Conservation (phyloP, 2,888 invertebrate species). For the Volucella zonaria region DNA sequence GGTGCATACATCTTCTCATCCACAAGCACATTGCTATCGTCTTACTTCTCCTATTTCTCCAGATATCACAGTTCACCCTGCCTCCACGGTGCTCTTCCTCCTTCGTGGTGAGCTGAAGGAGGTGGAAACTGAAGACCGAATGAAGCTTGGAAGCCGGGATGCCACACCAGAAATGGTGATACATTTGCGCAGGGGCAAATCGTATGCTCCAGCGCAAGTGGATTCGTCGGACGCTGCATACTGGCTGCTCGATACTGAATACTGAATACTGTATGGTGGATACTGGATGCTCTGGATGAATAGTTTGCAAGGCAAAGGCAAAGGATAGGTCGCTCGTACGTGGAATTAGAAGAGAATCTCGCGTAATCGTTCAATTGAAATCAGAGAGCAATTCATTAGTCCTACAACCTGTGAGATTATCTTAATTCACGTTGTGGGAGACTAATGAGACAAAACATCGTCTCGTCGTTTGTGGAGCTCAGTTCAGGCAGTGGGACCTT, state of each 20-base stretch:
- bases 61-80: too few relatives aligned
- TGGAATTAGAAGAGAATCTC: conserved; percentile 69
- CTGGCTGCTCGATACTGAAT: too few relatives aligned
- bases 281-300: too few relatives aligned
- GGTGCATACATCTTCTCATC: conserved; percentile 68
- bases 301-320: too few relatives aligned
- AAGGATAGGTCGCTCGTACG: conserved; percentile 45
- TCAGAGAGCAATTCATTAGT: conserved; percentile 82
- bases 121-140: conserved; percentile 25
- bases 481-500: neutral
- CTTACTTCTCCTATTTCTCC: too few relatives aligned
- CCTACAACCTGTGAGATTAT: conserved; percentile 81
- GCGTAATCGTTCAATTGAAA: conserved; percentile 82
- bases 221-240: neutral
- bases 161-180: conserved; percentile 66
- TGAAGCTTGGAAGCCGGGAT: conserved; percentile 45
- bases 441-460: conserved; percentile 81
- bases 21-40: neutral
- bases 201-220: neutral
- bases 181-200: conserved; percentile 42
- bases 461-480: conserved; percentile 40
- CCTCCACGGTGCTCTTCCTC: neutral
- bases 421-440: conserved; percentile 83
- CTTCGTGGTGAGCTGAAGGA: conserved; percentile 25
- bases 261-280: too few relatives aligned